These are phyloP conservation scores for Prosapia bicincta DNA, from an alignment of 2,888 invertebrate genomes.

Conservation along the genomic window DNA sequence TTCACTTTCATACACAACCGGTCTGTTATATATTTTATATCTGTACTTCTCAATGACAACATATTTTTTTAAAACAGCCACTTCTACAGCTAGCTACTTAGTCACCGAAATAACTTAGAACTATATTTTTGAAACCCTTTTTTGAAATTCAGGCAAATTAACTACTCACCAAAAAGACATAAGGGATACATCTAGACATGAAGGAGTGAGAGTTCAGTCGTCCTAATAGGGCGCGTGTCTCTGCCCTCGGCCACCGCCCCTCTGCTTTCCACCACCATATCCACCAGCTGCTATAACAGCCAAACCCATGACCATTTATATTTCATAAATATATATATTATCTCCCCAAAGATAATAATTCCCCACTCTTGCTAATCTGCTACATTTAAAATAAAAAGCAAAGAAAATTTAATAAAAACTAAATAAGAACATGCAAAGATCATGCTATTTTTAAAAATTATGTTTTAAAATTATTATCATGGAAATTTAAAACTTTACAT, in stretches of 20 bases:
- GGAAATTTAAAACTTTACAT: too few species aligned
- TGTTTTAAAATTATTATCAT: too few species aligned
- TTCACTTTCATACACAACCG: too few species aligned
- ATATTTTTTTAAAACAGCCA: background rate
- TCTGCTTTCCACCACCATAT: slow-evolving; percentile 77
- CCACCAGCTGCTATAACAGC: slow-evolving; percentile 35
- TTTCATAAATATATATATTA: slow-evolving; percentile 25
- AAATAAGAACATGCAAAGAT: background rate
- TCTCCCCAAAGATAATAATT: slow-evolving; percentile 9
- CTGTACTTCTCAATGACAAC: background rate
- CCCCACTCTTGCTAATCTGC: background rate
- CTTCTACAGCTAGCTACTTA: background rate
- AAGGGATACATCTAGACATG: background rate
- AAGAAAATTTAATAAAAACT: background rate
- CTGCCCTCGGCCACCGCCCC: slow-evolving; percentile 62
- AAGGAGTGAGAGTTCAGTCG: background rate
- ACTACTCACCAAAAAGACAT: background rate
- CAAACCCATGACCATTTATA: slow-evolving; percentile 36
- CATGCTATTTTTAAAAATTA: too few species aligned
- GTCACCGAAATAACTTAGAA: background rate
- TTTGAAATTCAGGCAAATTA: background rate
- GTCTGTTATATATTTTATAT: too few species aligned
- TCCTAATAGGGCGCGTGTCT: slow-evolving; percentile 51
- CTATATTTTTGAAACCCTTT: background rate
- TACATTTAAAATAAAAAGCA: background rate